Evolutionary conservation across 2,113 vertebrate species (phyloP).

Genomic region (Oceanodroma tethys): DNA sequence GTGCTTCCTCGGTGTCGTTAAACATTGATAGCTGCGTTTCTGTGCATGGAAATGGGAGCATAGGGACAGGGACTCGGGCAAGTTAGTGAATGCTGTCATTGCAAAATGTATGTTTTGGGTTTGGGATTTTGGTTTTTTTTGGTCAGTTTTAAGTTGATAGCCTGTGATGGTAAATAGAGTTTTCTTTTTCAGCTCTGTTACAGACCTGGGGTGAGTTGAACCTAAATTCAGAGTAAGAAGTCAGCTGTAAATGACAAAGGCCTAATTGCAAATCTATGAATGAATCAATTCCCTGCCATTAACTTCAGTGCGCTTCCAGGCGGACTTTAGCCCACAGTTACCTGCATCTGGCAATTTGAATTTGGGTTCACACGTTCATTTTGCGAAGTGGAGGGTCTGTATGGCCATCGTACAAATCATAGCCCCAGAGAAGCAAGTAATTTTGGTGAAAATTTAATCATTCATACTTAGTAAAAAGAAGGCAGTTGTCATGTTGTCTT

Average conservation of each 20-base stretch:
- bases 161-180: background rate
- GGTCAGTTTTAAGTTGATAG: background rate
- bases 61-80: background rate
- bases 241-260: background rate
- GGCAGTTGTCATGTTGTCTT: background rate
- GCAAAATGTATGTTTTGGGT: background rate
- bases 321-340: background rate
- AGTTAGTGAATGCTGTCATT: accelerated
- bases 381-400: background rate
- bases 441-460: background rate
- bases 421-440: background rate
- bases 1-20: background rate
- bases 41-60: background rate
- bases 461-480: background rate
- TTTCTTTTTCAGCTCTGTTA: background rate
- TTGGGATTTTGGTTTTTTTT: background rate
- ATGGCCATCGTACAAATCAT: background rate
- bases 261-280: background rate
- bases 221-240: background rate
- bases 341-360: background rate
- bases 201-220: background rate
- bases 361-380: background rate
- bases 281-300: background rate
- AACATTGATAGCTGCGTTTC: background rate
- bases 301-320: background rate